Base-by-base conservation (phyloP, 2,797 vertebrate species). In the Botia kubotai region DNA sequence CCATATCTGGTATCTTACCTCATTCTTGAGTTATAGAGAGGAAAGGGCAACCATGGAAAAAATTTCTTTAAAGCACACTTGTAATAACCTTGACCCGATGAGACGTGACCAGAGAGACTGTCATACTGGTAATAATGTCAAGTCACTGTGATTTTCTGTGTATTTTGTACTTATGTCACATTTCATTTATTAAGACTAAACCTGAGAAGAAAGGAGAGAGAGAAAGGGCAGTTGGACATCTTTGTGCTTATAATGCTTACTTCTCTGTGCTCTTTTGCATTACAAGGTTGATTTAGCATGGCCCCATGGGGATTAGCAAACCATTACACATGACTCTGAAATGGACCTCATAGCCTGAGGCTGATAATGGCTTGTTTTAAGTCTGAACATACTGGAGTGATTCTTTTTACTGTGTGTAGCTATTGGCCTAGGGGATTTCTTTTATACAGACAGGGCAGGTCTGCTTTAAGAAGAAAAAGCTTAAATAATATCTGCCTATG, bases 231-330 rank as follows among this genome's bases (percentile, higher is more conserved):
- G 66, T 53, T 33, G 53, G 29, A 62, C 43, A 46, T 60, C 46
- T 46, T 77, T 55, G 23, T 58, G 5, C 36, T 39, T 50, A 19
- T 36, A 7, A 39, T 62, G 26, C 66, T 67, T 78, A 26, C 53
- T 19, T 69, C 87, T 86, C 83, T 81, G 80, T 89, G 89, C 88
- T 76, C 53, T 90, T 88, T 87, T 66, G 77, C 88, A 91, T 90
- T 90, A 86, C 84, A 89, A 84, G 89, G 84, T 86, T 89, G 88
- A 89, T 88, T 89, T 89, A 85, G 72, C 75, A 80, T 71, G 79
- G 80, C 88, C 89, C 90, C 88, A 46, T 11, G 16, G 70, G 86
- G 88, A 85, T 57, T 57, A 87, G 84, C 50, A 85, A 87, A 81
- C 83, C 77, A 88, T 90, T 88, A 89, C 76, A 84, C 70, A 63